phyloP scores from a whole-genome alignment of 1,140 invertebrate species.

The Batillaria attramentaria region DNA sequence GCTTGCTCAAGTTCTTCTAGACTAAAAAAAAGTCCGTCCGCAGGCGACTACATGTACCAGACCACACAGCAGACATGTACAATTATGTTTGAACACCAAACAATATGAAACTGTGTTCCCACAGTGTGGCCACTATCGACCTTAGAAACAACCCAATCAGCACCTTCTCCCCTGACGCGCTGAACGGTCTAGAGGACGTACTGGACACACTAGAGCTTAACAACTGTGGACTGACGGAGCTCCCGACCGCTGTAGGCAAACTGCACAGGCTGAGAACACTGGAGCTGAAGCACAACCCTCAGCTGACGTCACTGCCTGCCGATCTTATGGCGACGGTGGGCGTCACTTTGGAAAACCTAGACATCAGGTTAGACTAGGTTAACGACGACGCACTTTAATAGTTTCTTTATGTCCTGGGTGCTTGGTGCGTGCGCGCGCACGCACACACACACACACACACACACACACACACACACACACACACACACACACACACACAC shows the following conservation, averaged over 20 bases:
- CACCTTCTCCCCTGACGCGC: conserved; percentile 17
- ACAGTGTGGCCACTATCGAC: conserved; percentile 6
- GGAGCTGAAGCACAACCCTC: conserved; percentile 27
- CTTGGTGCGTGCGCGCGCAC: background rate
- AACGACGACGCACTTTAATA: background rate
- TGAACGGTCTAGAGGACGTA: conserved; percentile 27
- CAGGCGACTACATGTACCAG: no score
- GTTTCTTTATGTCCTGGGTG: background rate
- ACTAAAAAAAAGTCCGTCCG: no score
- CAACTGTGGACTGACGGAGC: conserved; percentile 16
- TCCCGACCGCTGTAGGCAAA: conserved; percentile 9
- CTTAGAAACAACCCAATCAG: conserved; percentile 33
- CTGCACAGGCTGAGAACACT: conserved; percentile 9
- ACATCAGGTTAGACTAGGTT: background rate
- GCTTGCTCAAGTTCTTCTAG: no score
- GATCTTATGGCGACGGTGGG: conserved; percentile 2
- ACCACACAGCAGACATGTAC: no score
- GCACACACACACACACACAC: background rate
- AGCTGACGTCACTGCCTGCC: conserved; percentile 1
- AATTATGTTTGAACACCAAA: no score
- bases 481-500: no score
- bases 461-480: background rate
- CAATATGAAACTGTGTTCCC: no score
- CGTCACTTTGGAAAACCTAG: conserved; percentile 12
- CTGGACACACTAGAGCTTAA: conserved; percentile 26